Evolutionary conservation across 2,888 invertebrate species (phyloP).

Genomic region (Helicoverpa assulta): DNA sequence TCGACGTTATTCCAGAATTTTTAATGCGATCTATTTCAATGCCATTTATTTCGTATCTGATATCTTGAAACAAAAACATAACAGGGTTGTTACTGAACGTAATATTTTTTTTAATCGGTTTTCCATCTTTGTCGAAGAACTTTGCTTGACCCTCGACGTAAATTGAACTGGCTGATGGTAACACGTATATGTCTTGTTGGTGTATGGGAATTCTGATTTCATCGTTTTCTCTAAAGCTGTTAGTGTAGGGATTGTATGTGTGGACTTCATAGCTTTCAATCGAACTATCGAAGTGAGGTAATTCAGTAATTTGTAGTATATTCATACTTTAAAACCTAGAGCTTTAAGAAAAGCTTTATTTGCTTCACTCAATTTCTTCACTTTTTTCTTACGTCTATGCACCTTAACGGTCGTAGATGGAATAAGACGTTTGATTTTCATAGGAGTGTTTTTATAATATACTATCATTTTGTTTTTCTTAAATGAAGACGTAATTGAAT

Average conservation of each 20-base stretch:
- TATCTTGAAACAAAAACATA: slow-evolving; percentile 42
- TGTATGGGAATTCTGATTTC: slow-evolving; percentile 32
- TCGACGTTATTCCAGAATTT: slow-evolving; percentile 25
- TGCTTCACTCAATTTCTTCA: slow-evolving; percentile 33
- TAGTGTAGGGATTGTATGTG: slow-evolving; percentile 49
- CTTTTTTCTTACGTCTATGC: slow-evolving; percentile 23
- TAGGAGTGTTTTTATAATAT: slow-evolving; percentile 12
- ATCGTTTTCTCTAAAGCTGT: slow-evolving; percentile 49
- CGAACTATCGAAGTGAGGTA: slow-evolving; percentile 35
- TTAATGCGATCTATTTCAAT: slow-evolving; percentile 45
- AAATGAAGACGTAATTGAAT: too few relatives aligned
- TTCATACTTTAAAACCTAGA: slow-evolving; percentile 42
- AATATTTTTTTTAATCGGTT: slow-evolving; percentile 13
- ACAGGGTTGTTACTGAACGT: slow-evolving; percentile 33
- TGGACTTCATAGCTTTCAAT: slow-evolving; percentile 45
- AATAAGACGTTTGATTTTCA: slow-evolving; percentile 8
- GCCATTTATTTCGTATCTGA: slow-evolving; percentile 42
- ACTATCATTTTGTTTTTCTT: neutral
- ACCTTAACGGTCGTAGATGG: slow-evolving; percentile 4
- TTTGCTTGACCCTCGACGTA: slow-evolving; percentile 35
- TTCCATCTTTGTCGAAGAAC: slow-evolving; percentile 14
- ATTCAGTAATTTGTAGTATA: slow-evolving; percentile 38
- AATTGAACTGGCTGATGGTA: slow-evolving; percentile 47
- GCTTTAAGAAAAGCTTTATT: slow-evolving; percentile 18
- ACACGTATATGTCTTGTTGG: too few relatives aligned